Base-by-base conservation (phyloP, 2,113 vertebrate genomes). In the Hiodon alosoides region DNA sequence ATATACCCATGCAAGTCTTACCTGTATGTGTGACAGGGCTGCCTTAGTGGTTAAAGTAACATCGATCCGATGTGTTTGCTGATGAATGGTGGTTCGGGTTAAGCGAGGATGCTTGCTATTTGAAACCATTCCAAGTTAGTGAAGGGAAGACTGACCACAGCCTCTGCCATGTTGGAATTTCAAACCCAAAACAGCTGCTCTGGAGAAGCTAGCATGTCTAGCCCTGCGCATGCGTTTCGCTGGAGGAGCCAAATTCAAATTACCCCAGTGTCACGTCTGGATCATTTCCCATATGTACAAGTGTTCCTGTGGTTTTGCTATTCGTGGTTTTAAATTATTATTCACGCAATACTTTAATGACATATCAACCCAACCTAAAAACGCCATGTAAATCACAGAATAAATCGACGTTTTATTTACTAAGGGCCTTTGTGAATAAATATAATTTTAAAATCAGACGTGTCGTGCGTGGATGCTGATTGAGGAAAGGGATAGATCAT, bases 91-190 rank as follows among this genome's bases (percentile, higher is more conserved):
- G 46, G 88, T 86, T 83, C 83, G 92, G 93, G 93, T 93, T 91
- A 94, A 93, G 91, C 87, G 91, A 90, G 92, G 92, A 78, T 91
- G 92, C 90, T 91, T 85, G 86, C 83, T 92, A 90, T 93, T 91
- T 92, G 93, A 91, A 93, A 94, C 89, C 94, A 93, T 95, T 94
- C 94, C 94, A 91, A 95, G 94, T 94, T 90, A 90, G 87, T 91
- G 92, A 92, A 92, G 92, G 90, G 91, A 91, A 91, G 94, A 93
- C 93, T 91, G 94, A 94, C 93, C 93, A 91, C 94, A 91, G 92
- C 92, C 92, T 94, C 94, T 96, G 94, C 95, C 95, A 97, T 97
- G 95, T 96, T 96, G 95, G 94, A 96, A 96, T 97, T 93, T 94
- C 93, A 93, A 94, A 93, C 92, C 93, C 86, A 92, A 92, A 95